A percentile compares a stretch with the other conserved stretches of the same genome.
Evolutionary conservation across 2,113 vertebrate species (phyloP).

Genomic region (Gulo gulo): DNA sequence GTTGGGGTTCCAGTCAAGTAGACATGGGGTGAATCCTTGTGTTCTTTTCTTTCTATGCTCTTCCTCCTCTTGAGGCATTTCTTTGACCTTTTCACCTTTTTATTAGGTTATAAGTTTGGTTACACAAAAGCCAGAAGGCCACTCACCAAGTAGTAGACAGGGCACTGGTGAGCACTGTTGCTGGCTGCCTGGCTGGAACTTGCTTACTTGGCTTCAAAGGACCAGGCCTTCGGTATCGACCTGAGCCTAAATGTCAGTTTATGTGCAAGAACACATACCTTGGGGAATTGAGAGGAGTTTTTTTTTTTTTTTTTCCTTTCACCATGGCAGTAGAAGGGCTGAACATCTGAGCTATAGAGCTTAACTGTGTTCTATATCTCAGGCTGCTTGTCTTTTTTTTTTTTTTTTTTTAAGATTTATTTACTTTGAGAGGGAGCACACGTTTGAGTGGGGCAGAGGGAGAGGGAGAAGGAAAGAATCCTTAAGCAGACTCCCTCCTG

Average conservation of each 20-base stretch:
- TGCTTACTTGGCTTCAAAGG: background rate
- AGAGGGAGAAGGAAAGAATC: background rate
- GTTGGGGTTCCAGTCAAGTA: background rate
- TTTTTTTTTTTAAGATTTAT: background rate
- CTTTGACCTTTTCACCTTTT: background rate
- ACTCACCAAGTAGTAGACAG: background rate
- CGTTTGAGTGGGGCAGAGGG: background rate
- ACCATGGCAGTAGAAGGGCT: background rate
- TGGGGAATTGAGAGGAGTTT: background rate
- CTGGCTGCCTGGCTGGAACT: background rate
- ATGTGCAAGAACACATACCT: background rate
- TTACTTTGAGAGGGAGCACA: background rate
- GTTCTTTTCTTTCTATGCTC: background rate
- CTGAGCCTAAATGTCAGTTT: background rate
- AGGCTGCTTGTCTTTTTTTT: background rate
- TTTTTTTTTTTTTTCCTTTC: background rate
- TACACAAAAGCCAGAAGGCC: background rate
- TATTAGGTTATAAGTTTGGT: background rate
- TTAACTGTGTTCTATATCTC: background rate
- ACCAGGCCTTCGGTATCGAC: background rate
- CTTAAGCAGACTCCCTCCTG: background rate
- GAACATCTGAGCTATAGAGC: background rate
- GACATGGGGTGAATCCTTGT: no score
- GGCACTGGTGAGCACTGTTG: fast-evolving
- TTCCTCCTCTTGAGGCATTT: background rate